phyloP scores from a whole-genome alignment of 2,888 invertebrate species.

The Athrips mouffetella region DNA sequence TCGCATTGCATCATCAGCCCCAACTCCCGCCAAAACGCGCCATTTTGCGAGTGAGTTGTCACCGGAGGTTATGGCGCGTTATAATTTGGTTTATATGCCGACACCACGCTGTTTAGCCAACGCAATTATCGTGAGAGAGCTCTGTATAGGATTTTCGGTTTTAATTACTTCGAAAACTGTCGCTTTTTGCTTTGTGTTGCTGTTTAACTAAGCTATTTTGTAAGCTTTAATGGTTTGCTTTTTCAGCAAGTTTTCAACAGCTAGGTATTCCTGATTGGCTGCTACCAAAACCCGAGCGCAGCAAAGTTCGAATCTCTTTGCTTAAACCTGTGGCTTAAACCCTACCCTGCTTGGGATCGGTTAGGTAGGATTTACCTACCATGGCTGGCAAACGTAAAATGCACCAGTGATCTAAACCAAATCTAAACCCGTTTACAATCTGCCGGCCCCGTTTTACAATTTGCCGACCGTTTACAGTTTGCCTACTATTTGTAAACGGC shows the following conservation, averaged over 20 bases:
- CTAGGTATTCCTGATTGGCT: too few species aligned
- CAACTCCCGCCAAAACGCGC: constrained; percentile 67
- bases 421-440: too few species aligned
- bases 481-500: too few species aligned
- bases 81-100: constrained; percentile 75
- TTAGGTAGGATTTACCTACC: too few species aligned
- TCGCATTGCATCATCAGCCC: constrained; percentile 32
- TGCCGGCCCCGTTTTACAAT: too few species aligned
- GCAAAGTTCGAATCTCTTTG: too few species aligned
- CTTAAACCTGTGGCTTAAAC: too few species aligned
- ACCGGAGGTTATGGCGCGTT: constrained; percentile 71
- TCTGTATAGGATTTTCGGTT: constrained; percentile 12
- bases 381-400: too few species aligned
- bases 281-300: too few species aligned
- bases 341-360: too few species aligned
- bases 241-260: background rate
- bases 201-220: background rate
- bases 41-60: constrained; percentile 74
- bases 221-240: background rate
- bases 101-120: constrained; percentile 58
- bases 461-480: too few species aligned
- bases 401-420: too few species aligned
- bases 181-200: background rate
- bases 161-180: constrained; percentile 5
- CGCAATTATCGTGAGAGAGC: constrained; percentile 50